Evolutionary conservation across 2,888 invertebrate genomes (phyloP), one percentile per base, ranked within the genome.

Genomic region (Agrotis clavis): DNA sequence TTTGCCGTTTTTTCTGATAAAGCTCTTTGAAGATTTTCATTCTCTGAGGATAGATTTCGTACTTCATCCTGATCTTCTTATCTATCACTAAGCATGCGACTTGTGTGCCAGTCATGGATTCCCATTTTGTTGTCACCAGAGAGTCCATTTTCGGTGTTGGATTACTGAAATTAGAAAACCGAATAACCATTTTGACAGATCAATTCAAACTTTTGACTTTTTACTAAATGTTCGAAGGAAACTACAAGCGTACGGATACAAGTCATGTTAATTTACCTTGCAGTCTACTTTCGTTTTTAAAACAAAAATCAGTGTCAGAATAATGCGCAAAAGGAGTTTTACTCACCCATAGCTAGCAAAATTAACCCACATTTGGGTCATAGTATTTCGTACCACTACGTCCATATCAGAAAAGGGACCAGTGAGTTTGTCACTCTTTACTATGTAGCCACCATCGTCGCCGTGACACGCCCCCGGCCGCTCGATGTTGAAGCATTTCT

Each of bases 341-440:
- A 76, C 93, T 91, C 88, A 97, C 94, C 97, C 96, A 84, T 90
- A 90, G 86, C 96, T 97, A 0, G 97, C 97, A 89, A 97, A 97
- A 84, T 97, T 97, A 0, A 97, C 96, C 97, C 97, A 97, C 91
- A 97, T 90, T 25, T 92, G 89, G n/a, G 96, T 92, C 86, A 97
- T 90, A 41, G 93, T 92, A 35, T 94, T 90, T 7, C 95, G 91
- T 13, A 97, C 92, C 30, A 92, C 71, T 76, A 84, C 87, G 80
- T 95, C 96, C 5, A 88, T 90, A 45, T 90, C 88, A 18, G 89
- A 87, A 14, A 92, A 76, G 50, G 90, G 81, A 7, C 85, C 88
- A 0, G 86, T 86, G 2, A 95, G 79, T 30, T 89, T 79, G 4
- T 83, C 77, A 59, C 86, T 87, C 71, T 96, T 97, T 45, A 97